phyloP scores from a whole-genome alignment of 2,888 invertebrate genomes.

The Mycogona germanica region DNA sequence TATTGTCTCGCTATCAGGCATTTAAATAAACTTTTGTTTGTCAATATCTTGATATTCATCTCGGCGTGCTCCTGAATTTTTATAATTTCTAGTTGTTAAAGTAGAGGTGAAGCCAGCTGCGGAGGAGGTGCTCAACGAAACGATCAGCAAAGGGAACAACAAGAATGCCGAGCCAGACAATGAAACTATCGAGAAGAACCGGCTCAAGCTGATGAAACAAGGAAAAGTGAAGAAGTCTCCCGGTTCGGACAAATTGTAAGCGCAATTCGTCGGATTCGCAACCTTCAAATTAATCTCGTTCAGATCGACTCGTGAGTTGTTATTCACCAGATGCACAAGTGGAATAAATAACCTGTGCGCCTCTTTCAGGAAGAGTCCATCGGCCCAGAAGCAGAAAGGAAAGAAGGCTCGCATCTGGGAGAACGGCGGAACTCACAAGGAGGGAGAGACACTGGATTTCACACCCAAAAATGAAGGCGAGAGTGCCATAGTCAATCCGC shows the following conservation, averaged over 20 bases:
- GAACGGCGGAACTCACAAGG: constrained; percentile 61
- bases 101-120: not conserved
- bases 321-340: not conserved
- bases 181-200: constrained; percentile 57
- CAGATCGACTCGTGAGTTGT: no score
- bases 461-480: constrained; percentile 28
- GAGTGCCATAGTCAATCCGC: constrained; percentile 35
- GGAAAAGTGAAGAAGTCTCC: constrained; percentile 23
- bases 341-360: not conserved
- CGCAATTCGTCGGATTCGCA: no score
- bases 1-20: no score
- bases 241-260: constrained; percentile 22
- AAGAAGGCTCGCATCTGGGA: constrained; percentile 90
- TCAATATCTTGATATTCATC: no score
- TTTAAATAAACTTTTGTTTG: no score
- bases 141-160: not conserved
- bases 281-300: no score
- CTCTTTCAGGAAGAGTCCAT: constrained; percentile 41
- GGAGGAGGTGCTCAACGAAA: not conserved
- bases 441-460: constrained; percentile 59
- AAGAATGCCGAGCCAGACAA: not conserved
- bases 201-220: constrained; percentile 48
- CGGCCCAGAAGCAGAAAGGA: constrained; percentile 47
- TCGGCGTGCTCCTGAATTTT: no score
- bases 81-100: not conserved